Evolutionary conservation across 2,888 invertebrate species (phyloP), one percentile per base, ranked within the genome.

Genomic region (Trichogramma evanescens): DNA sequence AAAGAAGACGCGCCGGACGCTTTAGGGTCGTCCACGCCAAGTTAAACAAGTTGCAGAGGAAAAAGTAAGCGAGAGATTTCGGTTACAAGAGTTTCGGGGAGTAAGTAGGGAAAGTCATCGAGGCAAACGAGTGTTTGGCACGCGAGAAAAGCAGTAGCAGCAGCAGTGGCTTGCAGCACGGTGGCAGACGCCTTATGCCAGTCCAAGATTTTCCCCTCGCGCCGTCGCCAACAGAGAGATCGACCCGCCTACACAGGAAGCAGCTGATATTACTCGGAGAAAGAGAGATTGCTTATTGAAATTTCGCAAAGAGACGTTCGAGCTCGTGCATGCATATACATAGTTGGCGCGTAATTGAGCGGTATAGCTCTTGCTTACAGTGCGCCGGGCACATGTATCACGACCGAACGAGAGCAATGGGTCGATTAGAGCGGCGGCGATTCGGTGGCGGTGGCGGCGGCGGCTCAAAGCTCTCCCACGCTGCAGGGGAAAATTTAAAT

Each of bases 91-190:
- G 48, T 57, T 51, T 54, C 3, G 52, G 49, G 49, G 13, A 6
- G 55, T 50, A 64, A 68, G 71, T 70, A 67, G 63, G 65, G 68
- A 71, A 70, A 68, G 67, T 70, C 69, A 69, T 69, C 65, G 68
- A 64, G 57, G 59, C 63, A 64, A 73, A 72, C 67, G 68, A 68
- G 64, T 58, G 56, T 54, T 60, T 42, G 66, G 66, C 73, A 73
- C 72, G 74, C 71, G 69, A 73, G 68, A 67, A 26, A 26, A 2
- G 26, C 26, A 26, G 26, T 2, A 26, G 26, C 26, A 26, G 26
- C 66, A 48, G 58, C 60, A 59, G 61, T 62, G 62, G 10, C 26
- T 26, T 61, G 65, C 63, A 63, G 63, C 65, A 66, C 65, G 66
- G 58, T 60, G 58, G 60, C 48, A 60, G 59, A 50, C 50, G 55